Conservation (phyloP, 2,113 vertebrate species). For the Cryptoleucopteryx plumbea region DNA sequence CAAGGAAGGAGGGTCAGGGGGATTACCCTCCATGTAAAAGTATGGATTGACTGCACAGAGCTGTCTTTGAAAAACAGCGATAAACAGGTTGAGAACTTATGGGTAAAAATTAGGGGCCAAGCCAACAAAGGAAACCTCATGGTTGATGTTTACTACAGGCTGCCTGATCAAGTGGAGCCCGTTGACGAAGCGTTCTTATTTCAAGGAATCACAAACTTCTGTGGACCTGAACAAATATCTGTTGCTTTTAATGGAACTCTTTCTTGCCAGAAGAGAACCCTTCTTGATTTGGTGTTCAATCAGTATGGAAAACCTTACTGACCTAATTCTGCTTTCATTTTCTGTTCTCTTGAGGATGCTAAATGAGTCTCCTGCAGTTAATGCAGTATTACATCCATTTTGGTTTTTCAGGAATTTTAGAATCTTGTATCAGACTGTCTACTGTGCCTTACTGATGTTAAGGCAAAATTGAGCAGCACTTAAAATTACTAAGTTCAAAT, state of each 20-base stretch:
- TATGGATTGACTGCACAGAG: not conserved
- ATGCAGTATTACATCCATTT: conserved; percentile 31
- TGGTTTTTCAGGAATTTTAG: conserved; percentile 55
- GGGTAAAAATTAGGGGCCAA: not conserved
- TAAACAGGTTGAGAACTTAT: not conserved
- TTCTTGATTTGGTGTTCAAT: conserved; percentile 68
- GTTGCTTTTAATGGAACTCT: conserved; percentile 64
- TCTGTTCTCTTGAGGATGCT: conserved; percentile 50
- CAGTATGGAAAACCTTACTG: conserved; percentile 65
- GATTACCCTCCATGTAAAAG: not conserved
- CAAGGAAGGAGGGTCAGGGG: not conserved
- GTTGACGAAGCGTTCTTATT: conserved; percentile 41
- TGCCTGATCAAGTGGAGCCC: not conserved
- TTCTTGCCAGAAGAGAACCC: conserved; percentile 57
- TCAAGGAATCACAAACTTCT: conserved; percentile 67
- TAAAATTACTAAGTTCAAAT: not conserved
- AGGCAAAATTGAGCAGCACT: not conserved
- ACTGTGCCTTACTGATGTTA: not conserved
- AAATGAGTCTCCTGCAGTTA: conserved; percentile 56
- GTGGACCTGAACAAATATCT: conserved; percentile 69
- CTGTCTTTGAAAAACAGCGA: not conserved
- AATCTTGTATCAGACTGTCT: not conserved
- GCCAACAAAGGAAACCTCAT: not conserved
- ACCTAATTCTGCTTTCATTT: conserved; percentile 69
- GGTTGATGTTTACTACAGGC: not conserved